Conservation (phyloP, 2,888 invertebrate genomes). For the Netelia fuscicornis region DNA sequence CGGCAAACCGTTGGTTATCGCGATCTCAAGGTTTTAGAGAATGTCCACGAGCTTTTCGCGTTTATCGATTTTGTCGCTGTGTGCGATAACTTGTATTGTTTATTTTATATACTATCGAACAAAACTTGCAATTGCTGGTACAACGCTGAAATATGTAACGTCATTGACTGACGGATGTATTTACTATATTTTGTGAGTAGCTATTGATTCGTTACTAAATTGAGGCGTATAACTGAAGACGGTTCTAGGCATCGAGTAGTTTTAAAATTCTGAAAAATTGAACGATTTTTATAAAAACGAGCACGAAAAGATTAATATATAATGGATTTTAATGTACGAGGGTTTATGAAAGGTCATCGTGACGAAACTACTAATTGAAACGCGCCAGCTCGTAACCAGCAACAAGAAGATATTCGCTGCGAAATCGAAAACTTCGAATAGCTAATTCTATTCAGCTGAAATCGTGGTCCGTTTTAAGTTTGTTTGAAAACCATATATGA, state of each 20-base stretch:
- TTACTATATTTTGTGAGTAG: neutral
- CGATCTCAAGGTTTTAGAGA: constrained; percentile 12
- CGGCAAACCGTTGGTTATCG: constrained; percentile 33
- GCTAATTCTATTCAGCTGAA: constrained; percentile 75
- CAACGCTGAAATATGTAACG: neutral
- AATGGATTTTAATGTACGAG: neutral
- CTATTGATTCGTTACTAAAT: neutral
- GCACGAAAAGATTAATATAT: too few species aligned
- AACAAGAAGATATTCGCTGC: neutral
- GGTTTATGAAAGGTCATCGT: neutral
- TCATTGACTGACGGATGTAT: neutral
- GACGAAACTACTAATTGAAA: neutral
- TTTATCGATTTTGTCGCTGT: constrained; percentile 23
- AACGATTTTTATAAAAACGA: too few species aligned
- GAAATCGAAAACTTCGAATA: constrained; percentile 69
- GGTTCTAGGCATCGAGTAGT: too few species aligned
- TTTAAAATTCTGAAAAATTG: too few species aligned
- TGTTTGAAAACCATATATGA: constrained; percentile 64
- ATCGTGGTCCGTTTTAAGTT: constrained; percentile 69
- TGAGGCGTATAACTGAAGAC: too few species aligned
- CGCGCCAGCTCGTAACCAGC: neutral
- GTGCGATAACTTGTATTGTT: neutral
- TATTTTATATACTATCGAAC: constrained; percentile 5
- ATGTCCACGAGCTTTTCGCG: constrained; percentile 21
- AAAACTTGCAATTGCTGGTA: constrained; percentile 1